Evolutionary conservation across 2,888 invertebrate genomes (phyloP).

Genomic region (Drosophila ezoana): DNA sequence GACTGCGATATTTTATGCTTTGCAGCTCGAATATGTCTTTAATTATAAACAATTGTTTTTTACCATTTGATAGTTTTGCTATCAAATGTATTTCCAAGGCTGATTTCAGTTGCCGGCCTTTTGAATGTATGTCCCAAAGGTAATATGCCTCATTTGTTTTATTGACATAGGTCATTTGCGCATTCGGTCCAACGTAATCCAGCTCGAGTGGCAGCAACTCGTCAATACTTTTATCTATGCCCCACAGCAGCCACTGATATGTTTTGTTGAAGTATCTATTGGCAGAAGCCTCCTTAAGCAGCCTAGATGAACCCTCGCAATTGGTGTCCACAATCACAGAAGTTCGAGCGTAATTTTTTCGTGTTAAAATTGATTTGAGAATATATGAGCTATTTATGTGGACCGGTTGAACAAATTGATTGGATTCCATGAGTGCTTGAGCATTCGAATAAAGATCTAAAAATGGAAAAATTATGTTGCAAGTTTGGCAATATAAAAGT

Average conservation of each 20-base stretch:
- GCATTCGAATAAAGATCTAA: conserved; percentile 43
- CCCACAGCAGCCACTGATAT: conserved; percentile 82
- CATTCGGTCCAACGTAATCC: conserved; percentile 79
- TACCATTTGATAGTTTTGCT: conserved; percentile 36
- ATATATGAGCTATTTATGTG: conserved; percentile 50
- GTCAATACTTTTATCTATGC: conserved; percentile 50
- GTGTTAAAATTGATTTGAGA: conserved; percentile 51
- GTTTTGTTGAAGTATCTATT: conserved; percentile 81
- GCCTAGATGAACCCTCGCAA: conserved; percentile 49
- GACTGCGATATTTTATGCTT: conserved; percentile 65
- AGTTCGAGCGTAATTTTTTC: conserved; percentile 63
- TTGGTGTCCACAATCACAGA: conserved; percentile 70
- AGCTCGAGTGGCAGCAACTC: conserved; percentile 54
- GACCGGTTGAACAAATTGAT: conserved; percentile 60
- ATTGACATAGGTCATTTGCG: conserved; percentile 81
- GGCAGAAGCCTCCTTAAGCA: conserved; percentile 64
- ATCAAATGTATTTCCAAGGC: conserved; percentile 65
- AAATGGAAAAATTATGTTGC: neutral
- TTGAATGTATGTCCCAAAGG: conserved; percentile 81
- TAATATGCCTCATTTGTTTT: conserved; percentile 35
- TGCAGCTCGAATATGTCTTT: conserved; percentile 69
- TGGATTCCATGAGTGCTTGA: conserved; percentile 45
- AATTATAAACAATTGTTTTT: conserved; percentile 31
- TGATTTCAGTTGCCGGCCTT: conserved; percentile 77
- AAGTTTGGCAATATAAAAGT: neutral